Percentiles rank a stretch among this genome's conserved stretches.
These are phyloP conservation scores for Ooceraea biroi DNA, from an alignment of 1,140 invertebrate genomes.

Conservation along the genomic window DNA sequence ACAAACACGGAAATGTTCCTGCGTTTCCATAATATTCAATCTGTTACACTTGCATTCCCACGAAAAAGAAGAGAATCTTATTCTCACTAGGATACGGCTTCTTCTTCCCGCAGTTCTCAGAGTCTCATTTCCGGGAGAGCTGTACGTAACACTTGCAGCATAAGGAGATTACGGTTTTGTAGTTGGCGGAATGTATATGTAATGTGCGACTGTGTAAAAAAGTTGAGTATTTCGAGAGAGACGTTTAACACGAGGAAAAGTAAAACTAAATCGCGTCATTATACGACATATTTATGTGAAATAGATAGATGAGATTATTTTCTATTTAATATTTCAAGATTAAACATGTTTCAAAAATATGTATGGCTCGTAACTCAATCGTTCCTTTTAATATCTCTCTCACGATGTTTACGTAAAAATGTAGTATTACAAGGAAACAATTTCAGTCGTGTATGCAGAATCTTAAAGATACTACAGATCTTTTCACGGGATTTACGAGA, in stretches of 20 bases:
- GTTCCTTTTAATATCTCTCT: background rate
- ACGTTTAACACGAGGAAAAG: background rate
- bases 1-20: background rate
- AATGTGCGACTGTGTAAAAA: background rate
- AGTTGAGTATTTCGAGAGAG: background rate
- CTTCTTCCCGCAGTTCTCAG: background rate
- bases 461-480: background rate
- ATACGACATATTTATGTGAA: background rate
- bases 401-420: background rate
- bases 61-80: constrained; percentile 23
- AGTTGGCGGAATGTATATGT: constrained; percentile 3
- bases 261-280: constrained; percentile 19
- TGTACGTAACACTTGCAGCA: constrained; percentile 15
- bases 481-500: background rate
- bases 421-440: background rate
- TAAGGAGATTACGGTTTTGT: background rate
- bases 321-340: too few species aligned
- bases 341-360: too few species aligned
- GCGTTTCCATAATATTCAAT: constrained; percentile 47
- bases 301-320: too few species aligned
- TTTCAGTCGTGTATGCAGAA: background rate
- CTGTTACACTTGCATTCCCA: constrained; percentile 24
- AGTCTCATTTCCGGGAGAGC: constrained; percentile 14
- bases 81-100: constrained; percentile 11
- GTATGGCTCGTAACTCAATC: too few species aligned